A percentile compares a stretch with the other conserved stretches of the same genome.
These are phyloP conservation scores for Oophaga pumilio DNA, from an alignment of 2,113 vertebrate species.

Conservation along the genomic window DNA sequence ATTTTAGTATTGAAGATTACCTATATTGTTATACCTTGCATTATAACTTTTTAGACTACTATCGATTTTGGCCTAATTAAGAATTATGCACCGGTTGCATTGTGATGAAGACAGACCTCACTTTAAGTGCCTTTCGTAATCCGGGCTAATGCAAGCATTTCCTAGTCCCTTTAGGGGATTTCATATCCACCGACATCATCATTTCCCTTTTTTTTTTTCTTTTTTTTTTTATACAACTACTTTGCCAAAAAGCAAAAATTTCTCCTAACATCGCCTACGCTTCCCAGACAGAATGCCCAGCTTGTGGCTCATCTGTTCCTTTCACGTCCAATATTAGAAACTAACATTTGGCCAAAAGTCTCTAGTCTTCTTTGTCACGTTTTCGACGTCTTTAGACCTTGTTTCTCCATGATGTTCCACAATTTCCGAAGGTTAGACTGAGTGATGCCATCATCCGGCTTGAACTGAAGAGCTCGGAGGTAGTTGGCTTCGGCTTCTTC, in stretches of 20 bases:
- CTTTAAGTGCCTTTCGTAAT: slow-evolving; percentile 70
- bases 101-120: slow-evolving; percentile 66
- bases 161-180: slow-evolving; percentile 61
- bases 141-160: slow-evolving; percentile 59
- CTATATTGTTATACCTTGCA: slow-evolving; percentile 18
- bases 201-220: slow-evolving; percentile 60
- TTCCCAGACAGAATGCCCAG: slow-evolving; percentile 60
- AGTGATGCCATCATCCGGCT: slow-evolving; percentile 94
- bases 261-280: slow-evolving; percentile 64
- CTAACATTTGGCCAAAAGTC: slow-evolving; percentile 26
- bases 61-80: slow-evolving; percentile 15
- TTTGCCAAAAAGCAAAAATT: slow-evolving; percentile 63
- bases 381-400: slow-evolving; percentile 89
- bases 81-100: slow-evolving; percentile 24
- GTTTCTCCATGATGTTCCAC: slow-evolving; percentile 99
- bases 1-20: slow-evolving; percentile 26
- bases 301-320: slow-evolving; percentile 55
- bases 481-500: slow-evolving; percentile 95
- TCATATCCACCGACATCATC: slow-evolving; percentile 50
- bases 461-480: slow-evolving; percentile 91
- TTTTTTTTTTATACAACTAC: slow-evolving; percentile 59
- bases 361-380: slow-evolving; percentile 71
- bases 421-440: slow-evolving; percentile 97
- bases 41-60: slow-evolving; percentile 39
- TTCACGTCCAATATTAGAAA: slow-evolving; percentile 62